phyloP scores from a whole-genome alignment of 2,113 vertebrate genomes.

The Hippocampus barbouri region DNA sequence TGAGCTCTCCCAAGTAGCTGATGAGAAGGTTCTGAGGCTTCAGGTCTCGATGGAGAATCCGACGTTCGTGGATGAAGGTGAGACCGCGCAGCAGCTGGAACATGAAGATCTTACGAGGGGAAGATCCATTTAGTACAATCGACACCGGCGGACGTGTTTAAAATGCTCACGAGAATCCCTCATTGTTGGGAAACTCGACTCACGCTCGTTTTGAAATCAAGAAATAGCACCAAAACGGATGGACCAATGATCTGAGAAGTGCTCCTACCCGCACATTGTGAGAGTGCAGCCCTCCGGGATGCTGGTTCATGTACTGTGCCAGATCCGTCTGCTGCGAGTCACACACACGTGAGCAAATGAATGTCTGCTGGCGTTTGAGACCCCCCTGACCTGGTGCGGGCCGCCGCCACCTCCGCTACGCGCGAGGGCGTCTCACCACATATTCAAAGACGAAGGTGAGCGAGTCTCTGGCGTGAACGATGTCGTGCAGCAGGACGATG shows the following conservation, averaged over 20 bases:
- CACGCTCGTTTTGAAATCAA: not conserved
- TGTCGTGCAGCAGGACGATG: constrained; percentile 86
- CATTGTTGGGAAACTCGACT: not conserved
- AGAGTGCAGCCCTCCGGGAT: constrained; percentile 81
- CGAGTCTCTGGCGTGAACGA: constrained; percentile 83
- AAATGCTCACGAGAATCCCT: not conserved
- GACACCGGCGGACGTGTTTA: not conserved
- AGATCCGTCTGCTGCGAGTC: constrained; percentile 81
- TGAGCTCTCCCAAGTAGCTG: constrained; percentile 90
- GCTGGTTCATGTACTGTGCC: constrained; percentile 84
- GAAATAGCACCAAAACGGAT: not conserved
- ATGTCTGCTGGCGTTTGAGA: not conserved
- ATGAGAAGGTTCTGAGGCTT: constrained; percentile 95
- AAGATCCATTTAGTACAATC: not conserved
- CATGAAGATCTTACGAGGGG: constrained; percentile 82
- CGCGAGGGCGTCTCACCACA: constrained; percentile 71
- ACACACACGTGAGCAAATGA: not conserved
- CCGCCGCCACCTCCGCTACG: not conserved
- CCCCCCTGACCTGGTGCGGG: not conserved
- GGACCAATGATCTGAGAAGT: too few species aligned
- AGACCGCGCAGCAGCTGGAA: constrained; percentile 87
- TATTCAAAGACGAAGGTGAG: constrained; percentile 91
- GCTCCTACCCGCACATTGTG: constrained; percentile 78
- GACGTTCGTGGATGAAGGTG: constrained; percentile 82
- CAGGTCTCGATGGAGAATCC: constrained; percentile 88